Base-by-base conservation (phyloP, 2,113 vertebrate genomes). In the Cyprinodon variegatus region DNA sequence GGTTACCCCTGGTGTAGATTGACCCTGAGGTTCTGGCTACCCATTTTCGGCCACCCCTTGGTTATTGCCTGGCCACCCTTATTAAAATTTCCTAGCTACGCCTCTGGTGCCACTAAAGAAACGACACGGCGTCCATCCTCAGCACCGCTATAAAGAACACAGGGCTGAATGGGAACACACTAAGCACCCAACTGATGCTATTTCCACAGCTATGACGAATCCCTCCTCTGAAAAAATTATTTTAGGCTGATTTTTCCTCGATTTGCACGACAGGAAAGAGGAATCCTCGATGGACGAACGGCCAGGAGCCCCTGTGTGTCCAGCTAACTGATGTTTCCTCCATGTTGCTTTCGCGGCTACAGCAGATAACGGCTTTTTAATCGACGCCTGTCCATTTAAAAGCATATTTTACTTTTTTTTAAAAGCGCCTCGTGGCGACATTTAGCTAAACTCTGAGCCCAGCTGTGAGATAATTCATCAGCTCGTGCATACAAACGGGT, bases 261-360 rank as follows among this genome's bases (percentile, higher is more conserved):
- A 14, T 53, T 53, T 53, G 13, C 17, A 17, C 5, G 20, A 8
- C 50, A 57, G 50, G n/a, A 20, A 7, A 20, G 5, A 57, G 17
- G 17, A 57, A 57, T n/a, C 50, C 17, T n/a, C 50, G 50, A 15
- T 57, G 50, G 20, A 57, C 50, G 17, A 57, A 57, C 20, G 10
- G 50, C 7, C 9, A 40, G 4, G 48, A 59, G 38, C 38, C 70
- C 38, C 36, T 57, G 20, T 29, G 64, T 67, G 46, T 72, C 67
- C 69, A 65, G 69, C 69, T 76, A 80, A 70, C 83, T 45, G 72
- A 1, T 0, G 68, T 68, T 70, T 82, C 88, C 90, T 87, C 88
- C 89, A 90, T 90, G 29, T 90, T 87, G 90, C 78, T 46, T 84
- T 77, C 37, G 37, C 62, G 60, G 39, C 37, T 61, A 22, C 67